Percentiles rank a stretch among this genome's conserved stretches.
Conservation (phyloP, 2,113 vertebrate genomes). For the Cathartes aura region DNA sequence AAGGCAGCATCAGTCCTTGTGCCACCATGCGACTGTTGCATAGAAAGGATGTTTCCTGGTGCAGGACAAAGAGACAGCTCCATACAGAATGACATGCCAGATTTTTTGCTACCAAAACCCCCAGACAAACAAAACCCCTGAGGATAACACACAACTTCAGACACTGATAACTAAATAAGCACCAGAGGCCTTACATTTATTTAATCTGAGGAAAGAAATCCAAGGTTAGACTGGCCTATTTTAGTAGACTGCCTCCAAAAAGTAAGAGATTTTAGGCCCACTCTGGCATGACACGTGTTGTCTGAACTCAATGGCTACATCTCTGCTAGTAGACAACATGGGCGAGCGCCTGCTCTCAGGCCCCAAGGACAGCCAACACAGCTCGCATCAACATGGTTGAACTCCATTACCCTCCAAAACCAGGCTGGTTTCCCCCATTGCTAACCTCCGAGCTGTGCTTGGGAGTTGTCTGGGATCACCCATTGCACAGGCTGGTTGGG, state of each 20-base stretch:
- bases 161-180: background rate
- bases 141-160: background rate
- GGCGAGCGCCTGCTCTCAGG: background rate
- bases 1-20: background rate
- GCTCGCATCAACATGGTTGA: accelerated
- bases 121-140: background rate
- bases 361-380: background rate
- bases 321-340: background rate
- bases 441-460: background rate
- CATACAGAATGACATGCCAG: background rate
- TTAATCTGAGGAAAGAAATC: background rate
- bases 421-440: background rate
- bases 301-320: background rate
- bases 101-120: background rate
- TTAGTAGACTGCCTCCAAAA: background rate
- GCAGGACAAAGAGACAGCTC: background rate
- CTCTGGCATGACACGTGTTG: accelerated
- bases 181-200: background rate
- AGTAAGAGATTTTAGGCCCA: background rate
- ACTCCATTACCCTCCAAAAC: background rate
- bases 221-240: background rate
- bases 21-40: background rate
- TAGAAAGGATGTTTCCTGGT: background rate
- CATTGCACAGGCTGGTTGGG: background rate
- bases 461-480: background rate